phyloP scores from a whole-genome alignment of 2,113 vertebrate genomes.

The Melanerpes aurifrons region DNA sequence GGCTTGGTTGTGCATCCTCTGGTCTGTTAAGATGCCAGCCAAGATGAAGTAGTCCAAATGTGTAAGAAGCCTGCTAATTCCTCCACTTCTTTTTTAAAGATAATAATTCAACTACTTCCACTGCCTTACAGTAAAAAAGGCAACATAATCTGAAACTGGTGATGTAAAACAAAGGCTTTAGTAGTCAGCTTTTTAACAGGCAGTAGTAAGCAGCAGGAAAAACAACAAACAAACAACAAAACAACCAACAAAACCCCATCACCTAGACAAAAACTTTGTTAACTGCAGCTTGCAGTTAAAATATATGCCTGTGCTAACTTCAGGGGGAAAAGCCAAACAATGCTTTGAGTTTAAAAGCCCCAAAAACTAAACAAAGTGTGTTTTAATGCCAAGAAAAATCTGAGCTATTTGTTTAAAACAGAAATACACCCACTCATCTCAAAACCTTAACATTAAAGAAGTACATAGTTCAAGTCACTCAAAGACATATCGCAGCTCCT shows the following conservation, averaged over 20 bases:
- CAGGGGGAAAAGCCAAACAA: background rate
- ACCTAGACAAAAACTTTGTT: background rate
- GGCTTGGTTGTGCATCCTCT: background rate
- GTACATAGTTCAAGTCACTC: background rate
- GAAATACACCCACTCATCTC: background rate
- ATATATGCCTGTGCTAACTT: background rate
- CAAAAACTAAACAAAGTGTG: background rate
- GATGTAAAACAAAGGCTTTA: background rate
- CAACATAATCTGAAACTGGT: background rate
- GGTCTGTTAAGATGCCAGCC: background rate
- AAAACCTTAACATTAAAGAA: constrained; percentile 14
- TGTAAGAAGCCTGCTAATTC: background rate
- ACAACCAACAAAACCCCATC: background rate
- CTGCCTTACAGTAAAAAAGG: background rate
- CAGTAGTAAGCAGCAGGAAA: background rate
- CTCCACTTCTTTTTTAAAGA: background rate
- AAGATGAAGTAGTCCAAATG: background rate
- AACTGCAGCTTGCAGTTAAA: background rate
- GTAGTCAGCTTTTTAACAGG: background rate
- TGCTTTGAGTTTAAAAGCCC: background rate
- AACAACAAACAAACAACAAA: background rate
- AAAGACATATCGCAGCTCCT: background rate
- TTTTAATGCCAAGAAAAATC: background rate
- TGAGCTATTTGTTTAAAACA: constrained; percentile 2
- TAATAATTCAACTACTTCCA: background rate